Percentiles rank a stretch among this genome's conserved stretches.
Conservation (phyloP, 2,888 invertebrate genomes). For the Synanthedon tipuliformis region DNA sequence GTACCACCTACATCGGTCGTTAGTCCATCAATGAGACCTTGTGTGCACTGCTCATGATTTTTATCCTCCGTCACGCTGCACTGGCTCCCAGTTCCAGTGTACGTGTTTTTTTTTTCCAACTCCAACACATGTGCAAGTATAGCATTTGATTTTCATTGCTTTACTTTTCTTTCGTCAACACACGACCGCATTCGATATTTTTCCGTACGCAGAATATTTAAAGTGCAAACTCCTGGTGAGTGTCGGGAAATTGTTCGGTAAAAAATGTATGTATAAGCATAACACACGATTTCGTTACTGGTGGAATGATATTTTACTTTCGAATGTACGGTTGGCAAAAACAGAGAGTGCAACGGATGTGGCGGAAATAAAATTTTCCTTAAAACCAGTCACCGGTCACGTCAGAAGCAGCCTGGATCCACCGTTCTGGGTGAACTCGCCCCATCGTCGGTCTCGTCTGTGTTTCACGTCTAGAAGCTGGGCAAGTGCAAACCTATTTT, state of each 20-base stretch:
- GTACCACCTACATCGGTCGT: conserved; percentile 54
- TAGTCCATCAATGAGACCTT: conserved; percentile 54
- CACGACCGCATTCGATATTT: conserved; percentile 27
- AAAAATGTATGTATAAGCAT: conserved; percentile 28
- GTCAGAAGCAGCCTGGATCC: no score
- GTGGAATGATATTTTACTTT: conserved; percentile 60
- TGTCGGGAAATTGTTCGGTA: conserved; percentile 15
- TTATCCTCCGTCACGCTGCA: conserved; percentile 63
- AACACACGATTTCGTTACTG: conserved; percentile 29
- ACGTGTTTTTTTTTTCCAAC: conserved; percentile 38
- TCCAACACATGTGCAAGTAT: conserved; percentile 26
- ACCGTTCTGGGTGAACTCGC: no score
- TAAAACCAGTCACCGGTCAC: no score
- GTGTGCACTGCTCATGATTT: conserved; percentile 51
- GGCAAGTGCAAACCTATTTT: no score
- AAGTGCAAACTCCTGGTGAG: conserved; percentile 32
- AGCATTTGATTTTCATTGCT: conserved; percentile 28
- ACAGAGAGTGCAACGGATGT: not conserved
- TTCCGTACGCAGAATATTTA: conserved; percentile 30
- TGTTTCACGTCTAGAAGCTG: no score
- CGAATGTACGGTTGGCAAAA: conserved; percentile 31
- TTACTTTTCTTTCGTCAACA: conserved; percentile 48
- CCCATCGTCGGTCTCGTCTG: no score
- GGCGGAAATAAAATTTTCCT: no score
- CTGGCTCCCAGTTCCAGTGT: conserved; percentile 31